Evolutionary conservation across 2,797 vertebrate species (phyloP).

Genomic region (Spinus pinus): DNA sequence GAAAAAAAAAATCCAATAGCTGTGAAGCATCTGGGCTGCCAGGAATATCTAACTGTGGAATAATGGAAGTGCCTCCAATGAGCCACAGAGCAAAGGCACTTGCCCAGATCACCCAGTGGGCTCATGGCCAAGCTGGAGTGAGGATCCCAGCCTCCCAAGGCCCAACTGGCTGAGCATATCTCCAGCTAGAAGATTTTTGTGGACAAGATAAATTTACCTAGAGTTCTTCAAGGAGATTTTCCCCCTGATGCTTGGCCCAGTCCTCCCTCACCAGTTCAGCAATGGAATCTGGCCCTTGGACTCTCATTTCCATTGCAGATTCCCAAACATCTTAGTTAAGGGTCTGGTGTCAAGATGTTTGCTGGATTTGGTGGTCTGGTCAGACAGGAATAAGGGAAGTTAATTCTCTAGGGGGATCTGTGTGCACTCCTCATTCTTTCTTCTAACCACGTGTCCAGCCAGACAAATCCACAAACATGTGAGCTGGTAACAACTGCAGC

Average conservation of each 20-base stretch:
- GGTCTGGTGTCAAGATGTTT: conserved; percentile 47
- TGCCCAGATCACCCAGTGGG: background rate
- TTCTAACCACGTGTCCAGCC: conserved; percentile 9
- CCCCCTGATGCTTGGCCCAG: background rate
- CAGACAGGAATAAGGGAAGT: conserved; percentile 29
- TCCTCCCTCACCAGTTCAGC: background rate
- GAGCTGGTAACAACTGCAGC: conserved; percentile 20
- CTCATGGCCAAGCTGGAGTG: background rate
- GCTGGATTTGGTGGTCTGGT: conserved; percentile 1
- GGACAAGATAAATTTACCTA: background rate
- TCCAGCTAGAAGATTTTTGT: background rate
- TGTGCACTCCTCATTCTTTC: conserved; percentile 43
- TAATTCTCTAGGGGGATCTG: conserved; percentile 16
- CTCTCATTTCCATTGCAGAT: background rate
- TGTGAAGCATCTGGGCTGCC: background rate
- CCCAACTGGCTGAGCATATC: background rate
- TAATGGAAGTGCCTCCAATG: background rate
- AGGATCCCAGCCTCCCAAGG: background rate
- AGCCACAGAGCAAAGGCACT: background rate
- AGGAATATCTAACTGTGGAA: background rate
- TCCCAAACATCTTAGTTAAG: background rate
- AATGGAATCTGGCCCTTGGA: background rate
- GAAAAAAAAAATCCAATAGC: background rate
- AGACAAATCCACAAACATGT: conserved; percentile 50
- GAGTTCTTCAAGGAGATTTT: background rate